phyloP scores from a whole-genome alignment of 2,797 vertebrate species.

The Parotocinclus haroldoi region DNA sequence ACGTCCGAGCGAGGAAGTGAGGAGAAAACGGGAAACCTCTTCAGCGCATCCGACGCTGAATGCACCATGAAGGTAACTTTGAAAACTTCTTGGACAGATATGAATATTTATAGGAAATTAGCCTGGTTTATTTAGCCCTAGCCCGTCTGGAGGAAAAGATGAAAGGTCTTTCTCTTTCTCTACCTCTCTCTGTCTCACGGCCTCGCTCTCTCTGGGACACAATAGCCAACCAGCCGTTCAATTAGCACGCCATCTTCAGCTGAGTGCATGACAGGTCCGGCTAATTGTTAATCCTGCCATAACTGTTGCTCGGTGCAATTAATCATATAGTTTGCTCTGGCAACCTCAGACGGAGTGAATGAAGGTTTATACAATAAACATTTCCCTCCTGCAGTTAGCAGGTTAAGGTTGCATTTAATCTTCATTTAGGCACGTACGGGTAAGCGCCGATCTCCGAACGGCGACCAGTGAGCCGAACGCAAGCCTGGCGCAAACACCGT shows the following conservation, averaged over 20 bases:
- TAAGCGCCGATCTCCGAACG: constrained; percentile 58
- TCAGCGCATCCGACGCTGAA: constrained; percentile 28
- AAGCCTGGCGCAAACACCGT: constrained; percentile 17
- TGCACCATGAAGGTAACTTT: constrained; percentile 73
- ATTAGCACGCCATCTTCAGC: constrained; percentile 89
- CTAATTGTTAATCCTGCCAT: constrained; percentile 93
- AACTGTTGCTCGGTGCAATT: constrained; percentile 92
- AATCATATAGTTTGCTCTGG: constrained; percentile 86
- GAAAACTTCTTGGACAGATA: constrained; percentile 61
- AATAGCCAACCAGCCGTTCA: constrained; percentile 88
- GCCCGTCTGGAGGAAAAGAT: constrained; percentile 60
- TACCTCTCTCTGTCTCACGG: constrained; percentile 33
- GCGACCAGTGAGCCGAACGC: background rate
- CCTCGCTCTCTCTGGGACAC: constrained; percentile 70
- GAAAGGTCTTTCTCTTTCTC: constrained; percentile 66
- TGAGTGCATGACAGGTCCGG: constrained; percentile 89
- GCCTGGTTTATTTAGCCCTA: constrained; percentile 54
- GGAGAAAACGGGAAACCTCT: constrained; percentile 27
- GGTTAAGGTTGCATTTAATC: constrained; percentile 73
- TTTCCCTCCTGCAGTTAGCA: constrained; percentile 51
- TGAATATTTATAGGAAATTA: constrained; percentile 77
- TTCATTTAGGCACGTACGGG: constrained; percentile 68
- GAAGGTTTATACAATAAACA: constrained; percentile 54
- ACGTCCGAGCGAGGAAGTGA: no score
- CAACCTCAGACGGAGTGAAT: constrained; percentile 67